A percentile compares a stretch with the other conserved stretches of the same genome.
phyloP scores from a whole-genome alignment of 2,888 invertebrate species.

The Psylliodes chrysocephalus region DNA sequence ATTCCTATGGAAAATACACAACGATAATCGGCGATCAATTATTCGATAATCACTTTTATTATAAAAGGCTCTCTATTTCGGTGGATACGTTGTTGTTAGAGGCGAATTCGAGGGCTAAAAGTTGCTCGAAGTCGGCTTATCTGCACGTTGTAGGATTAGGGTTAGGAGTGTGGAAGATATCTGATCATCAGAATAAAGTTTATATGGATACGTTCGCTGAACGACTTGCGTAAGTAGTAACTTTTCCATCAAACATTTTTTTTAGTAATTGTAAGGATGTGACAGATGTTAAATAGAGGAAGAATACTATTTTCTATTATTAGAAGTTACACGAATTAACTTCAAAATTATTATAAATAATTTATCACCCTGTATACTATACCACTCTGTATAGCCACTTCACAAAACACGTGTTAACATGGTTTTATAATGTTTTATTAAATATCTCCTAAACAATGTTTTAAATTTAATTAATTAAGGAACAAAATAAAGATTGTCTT shows the following conservation, averaged over 20 bases:
- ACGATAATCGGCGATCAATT: constrained; percentile 32
- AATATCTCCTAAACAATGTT: too few relatives aligned
- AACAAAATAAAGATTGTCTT: too few relatives aligned
- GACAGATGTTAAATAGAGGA: not conserved
- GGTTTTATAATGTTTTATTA: too few relatives aligned
- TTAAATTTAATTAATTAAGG: too few relatives aligned
- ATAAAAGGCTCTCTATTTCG: constrained; percentile 66
- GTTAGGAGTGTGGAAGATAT: constrained; percentile 74
- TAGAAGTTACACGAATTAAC: too few relatives aligned
- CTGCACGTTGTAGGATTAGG: constrained; percentile 76
- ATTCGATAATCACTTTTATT: constrained; percentile 57
- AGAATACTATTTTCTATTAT: too few relatives aligned
- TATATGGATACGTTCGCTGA: constrained; percentile 74
- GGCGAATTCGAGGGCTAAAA: constrained; percentile 69
- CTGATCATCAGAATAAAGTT: constrained; percentile 71
- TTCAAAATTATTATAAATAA: too few relatives aligned
- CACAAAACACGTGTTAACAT: too few relatives aligned
- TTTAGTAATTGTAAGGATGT: not conserved
- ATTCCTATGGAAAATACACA: constrained; percentile 39
- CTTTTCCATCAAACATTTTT: too few relatives aligned
- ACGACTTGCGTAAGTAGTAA: constrained; percentile 66
- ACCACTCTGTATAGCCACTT: too few relatives aligned
- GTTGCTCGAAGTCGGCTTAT: constrained; percentile 67
- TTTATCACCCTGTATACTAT: too few relatives aligned
- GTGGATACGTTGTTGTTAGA: constrained; percentile 73